Percentiles rank a stretch among this genome's conserved stretches.
Conservation (phyloP, 2,888 invertebrate species). For the Mythimna pallens region DNA sequence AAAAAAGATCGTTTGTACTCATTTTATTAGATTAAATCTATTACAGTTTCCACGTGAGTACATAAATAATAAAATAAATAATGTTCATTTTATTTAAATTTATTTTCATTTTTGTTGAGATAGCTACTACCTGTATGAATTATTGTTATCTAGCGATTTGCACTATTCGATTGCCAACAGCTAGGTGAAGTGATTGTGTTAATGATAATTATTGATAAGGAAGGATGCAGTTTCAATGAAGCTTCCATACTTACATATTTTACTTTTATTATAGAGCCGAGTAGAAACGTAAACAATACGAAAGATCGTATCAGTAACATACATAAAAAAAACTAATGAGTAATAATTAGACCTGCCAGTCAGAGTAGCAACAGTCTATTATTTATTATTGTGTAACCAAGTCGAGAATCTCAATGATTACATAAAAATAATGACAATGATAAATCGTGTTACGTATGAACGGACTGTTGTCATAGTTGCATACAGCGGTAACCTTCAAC, state of each 20-base stretch:
- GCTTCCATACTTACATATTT: not conserved
- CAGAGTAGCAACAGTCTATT: constrained; percentile 22
- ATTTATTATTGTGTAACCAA: constrained; percentile 40
- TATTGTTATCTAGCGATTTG: not conserved
- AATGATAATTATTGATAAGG: not conserved
- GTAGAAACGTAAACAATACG: constrained; percentile 22
- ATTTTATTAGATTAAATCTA: too few relatives aligned
- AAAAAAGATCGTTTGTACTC: too few relatives aligned
- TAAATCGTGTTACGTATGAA: constrained; percentile 30
- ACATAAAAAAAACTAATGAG: constrained; percentile 3
- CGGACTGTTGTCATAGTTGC: constrained; percentile 31
- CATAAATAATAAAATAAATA: too few relatives aligned
- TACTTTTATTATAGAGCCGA: not conserved
- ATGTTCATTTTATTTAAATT: not conserved
- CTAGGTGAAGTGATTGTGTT: constrained; percentile 4
- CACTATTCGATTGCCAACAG: not conserved
- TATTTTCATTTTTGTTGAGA: not conserved
- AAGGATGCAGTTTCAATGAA: constrained; percentile 12
- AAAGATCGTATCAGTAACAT: not conserved
- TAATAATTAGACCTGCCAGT: constrained; percentile 10
- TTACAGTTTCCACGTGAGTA: too few relatives aligned
- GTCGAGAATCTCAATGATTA: constrained; percentile 28
- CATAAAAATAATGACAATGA: constrained; percentile 52
- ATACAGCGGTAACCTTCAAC: constrained; percentile 31
- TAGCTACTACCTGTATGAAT: not conserved